phyloP scores from a whole-genome alignment of 1,140 invertebrate genomes.

The Pygmarrhopalites habei region DNA sequence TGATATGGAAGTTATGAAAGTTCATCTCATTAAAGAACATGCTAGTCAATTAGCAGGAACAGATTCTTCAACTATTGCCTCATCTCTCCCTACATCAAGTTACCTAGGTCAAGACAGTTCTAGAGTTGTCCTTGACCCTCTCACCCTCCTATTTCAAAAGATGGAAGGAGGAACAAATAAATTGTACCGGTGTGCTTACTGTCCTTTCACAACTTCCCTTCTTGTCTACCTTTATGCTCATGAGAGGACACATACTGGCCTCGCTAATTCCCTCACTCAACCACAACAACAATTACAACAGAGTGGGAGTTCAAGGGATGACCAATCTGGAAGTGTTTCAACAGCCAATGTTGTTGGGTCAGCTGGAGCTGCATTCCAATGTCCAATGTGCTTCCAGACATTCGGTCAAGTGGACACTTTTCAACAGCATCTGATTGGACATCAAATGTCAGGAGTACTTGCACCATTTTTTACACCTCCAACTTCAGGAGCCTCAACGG shows the following conservation, averaged over 20 bases:
- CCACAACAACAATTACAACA: slow-evolving; percentile 25
- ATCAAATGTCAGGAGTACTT: slow-evolving; percentile 52
- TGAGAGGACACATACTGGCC: slow-evolving; percentile 67
- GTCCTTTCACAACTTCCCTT: slow-evolving; percentile 78
- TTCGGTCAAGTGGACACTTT: slow-evolving; percentile 52
- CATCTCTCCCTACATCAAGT: too few species aligned
- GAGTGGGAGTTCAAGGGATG: slow-evolving; percentile 6
- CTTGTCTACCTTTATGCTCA: slow-evolving; percentile 83
- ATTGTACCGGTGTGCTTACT: slow-evolving; percentile 79
- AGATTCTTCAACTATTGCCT: background rate
- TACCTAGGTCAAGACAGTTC: too few species aligned
- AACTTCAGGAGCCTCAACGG: background rate
- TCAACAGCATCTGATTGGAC: slow-evolving; percentile 54
- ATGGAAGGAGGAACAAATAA: slow-evolving; percentile 48
- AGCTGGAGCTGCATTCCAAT: slow-evolving; percentile 45
- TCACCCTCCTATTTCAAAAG: slow-evolving; percentile 36
- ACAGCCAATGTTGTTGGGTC: background rate
- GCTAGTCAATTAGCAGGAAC: slow-evolving; percentile 33
- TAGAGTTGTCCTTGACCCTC: slow-evolving; percentile 28
- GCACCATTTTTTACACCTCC: slow-evolving; percentile 37
- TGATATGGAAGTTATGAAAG: slow-evolving; percentile 49
- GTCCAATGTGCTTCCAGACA: slow-evolving; percentile 54
- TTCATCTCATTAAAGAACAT: slow-evolving; percentile 53
- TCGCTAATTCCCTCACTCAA: slow-evolving; percentile 27
- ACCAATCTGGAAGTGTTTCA: background rate